Evolutionary conservation across 2,888 invertebrate genomes (phyloP).

Genomic region (Pseudoips prasinana): DNA sequence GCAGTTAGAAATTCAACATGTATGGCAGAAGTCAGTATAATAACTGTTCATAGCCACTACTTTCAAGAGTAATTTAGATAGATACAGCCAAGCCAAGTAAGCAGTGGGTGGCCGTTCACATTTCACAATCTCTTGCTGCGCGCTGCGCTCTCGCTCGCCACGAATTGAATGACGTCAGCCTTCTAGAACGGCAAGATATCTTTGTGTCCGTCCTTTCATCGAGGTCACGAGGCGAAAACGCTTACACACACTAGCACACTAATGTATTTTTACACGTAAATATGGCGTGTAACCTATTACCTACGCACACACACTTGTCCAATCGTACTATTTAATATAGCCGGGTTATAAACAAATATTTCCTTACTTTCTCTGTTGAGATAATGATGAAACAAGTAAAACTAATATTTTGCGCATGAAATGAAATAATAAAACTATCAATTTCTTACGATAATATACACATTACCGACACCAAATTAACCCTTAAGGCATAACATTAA

Average conservation of each 20-base stretch:
- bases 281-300: constrained; percentile 29
- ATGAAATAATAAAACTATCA: constrained; percentile 3
- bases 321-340: constrained; percentile 45
- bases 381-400: constrained; percentile 9
- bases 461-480: constrained; percentile 31
- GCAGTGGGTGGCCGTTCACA: constrained; percentile 79
- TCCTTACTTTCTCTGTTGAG: constrained; percentile 5
- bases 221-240: constrained; percentile 70
- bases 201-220: constrained; percentile 62
- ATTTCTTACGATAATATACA: constrained; percentile 10
- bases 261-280: constrained; percentile 25
- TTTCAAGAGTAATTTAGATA: constrained; percentile 68
- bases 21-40: constrained; percentile 72
- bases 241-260: constrained; percentile 68
- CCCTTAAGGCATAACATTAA: constrained; percentile 10
- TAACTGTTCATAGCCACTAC: constrained; percentile 77
- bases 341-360: constrained; percentile 38
- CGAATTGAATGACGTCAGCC: constrained; percentile 74
- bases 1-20: constrained; percentile 70
- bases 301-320: constrained; percentile 16
- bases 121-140: constrained; percentile 78
- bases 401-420: constrained; percentile 16
- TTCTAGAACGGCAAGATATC: constrained; percentile 73
- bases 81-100: constrained; percentile 64
- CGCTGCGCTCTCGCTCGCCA: constrained; percentile 62